Base-by-base conservation (phyloP, 2,113 vertebrate genomes). In the Anarrhichthys ocellatus region DNA sequence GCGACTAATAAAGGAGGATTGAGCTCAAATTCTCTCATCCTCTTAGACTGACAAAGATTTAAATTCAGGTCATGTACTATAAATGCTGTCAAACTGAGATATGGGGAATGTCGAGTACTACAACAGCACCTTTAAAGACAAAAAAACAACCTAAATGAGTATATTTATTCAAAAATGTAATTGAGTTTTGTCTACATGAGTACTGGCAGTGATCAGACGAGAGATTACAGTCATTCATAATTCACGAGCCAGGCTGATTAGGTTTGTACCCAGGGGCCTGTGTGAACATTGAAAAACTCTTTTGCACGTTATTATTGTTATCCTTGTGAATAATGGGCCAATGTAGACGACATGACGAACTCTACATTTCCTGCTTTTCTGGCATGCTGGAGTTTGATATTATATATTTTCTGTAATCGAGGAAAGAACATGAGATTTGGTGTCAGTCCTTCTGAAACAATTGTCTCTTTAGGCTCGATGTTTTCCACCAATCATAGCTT, bases 221-320 rank as follows among this genome's bases (percentile, higher is more conserved):
- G 48, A 76, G 78, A 76, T 82, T 67, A 46, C 42, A 1, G 2
- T 75, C 71, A 83, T 91, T 87, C 90, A 92, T 92, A 86, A 93
- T 92, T 91, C 82, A 92, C 34, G 36, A 86, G 76, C 9, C 9
- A 11, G 68, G 68, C 84, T 88, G 84, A 91, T 92, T 85, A 83
- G 56, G 62, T 82, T 68, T 77, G 52, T 27, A 63, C 77, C 86
- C 78, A 50, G 58, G 32, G 80, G 80, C 75, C 56, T 82, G 42
- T 22, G 54, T 56, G 68, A 90, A 78, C 82, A 70, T n/a, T 71
- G 66, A 58, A 61, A 71, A 90, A 82, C 65, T 68, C 24, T 78
- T 76, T 85, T 59, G 9, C 52, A 52, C 73, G 58, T 71, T 56
- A 56, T 54, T n/a, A 54, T 54, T 17, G 20, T 52, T 52, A 22